Evolutionary conservation across 1,140 invertebrate genomes (phyloP).

Genomic region (Scylla paramamosain): DNA sequence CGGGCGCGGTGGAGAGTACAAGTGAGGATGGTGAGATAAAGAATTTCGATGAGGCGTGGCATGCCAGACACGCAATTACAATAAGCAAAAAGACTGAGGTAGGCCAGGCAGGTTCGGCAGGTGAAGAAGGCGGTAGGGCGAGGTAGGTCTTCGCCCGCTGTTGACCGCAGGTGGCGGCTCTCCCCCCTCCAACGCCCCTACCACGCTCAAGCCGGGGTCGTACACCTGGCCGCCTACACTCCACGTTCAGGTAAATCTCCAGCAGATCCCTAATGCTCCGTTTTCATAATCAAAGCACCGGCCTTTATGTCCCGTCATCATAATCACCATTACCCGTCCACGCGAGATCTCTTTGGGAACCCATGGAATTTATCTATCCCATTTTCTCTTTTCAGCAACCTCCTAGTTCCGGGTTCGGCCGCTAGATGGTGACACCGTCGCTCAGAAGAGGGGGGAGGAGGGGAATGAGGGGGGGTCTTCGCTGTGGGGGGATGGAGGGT

Average conservation of each 20-base stretch:
- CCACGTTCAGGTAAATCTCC: neutral
- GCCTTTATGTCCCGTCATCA: slow-evolving; percentile 25
- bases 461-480: neutral
- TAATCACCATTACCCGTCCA: slow-evolving; percentile 10
- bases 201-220: neutral
- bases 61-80: neutral
- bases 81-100: neutral
- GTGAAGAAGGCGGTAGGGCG: neutral
- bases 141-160: neutral
- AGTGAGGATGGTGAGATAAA: neutral
- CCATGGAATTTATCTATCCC: slow-evolving; percentile 67
- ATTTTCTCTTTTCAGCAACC: slow-evolving; percentile 63
- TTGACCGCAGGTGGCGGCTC: neutral
- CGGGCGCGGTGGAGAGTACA: too few species aligned
- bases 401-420: slow-evolving; percentile 65
- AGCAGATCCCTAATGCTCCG: slow-evolving; percentile 36
- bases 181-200: neutral
- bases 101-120: neutral
- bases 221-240: slow-evolving; percentile 9
- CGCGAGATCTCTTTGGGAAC: slow-evolving; percentile 52
- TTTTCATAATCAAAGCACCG: slow-evolving; percentile 35
- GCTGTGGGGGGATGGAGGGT: slow-evolving; percentile 33
- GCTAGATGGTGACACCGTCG: slow-evolving; percentile 65
- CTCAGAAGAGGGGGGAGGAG: slow-evolving; percentile 48
- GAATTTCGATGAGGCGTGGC: neutral